phyloP scores from a whole-genome alignment of 2,888 invertebrate species.

The Antheraea yamamai region DNA sequence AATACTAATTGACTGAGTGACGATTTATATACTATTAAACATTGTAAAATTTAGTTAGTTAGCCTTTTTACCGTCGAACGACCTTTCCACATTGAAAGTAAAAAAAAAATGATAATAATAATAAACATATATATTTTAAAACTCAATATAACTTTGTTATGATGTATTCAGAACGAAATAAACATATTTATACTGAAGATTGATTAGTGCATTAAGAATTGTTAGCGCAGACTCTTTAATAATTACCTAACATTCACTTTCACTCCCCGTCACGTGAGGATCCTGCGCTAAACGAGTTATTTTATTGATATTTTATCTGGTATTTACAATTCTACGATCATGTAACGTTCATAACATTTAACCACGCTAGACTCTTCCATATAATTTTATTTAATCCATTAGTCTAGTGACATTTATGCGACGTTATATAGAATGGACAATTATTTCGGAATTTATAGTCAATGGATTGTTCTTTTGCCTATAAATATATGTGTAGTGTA shows the following conservation, averaged over 20 bases:
- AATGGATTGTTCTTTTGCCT: no score
- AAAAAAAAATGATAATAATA: no score
- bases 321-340: constrained; percentile 12
- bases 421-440: constrained; percentile 16
- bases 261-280: constrained; percentile 32
- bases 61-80: no score
- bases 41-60: no score
- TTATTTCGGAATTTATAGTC: not conserved
- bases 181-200: not conserved
- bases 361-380: not conserved
- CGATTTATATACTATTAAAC: no score
- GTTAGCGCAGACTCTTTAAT: constrained; percentile 20
- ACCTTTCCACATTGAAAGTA: no score
- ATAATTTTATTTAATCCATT: constrained; percentile 15
- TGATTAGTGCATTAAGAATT: constrained; percentile 23
- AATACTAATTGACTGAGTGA: no score
- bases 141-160: not conserved
- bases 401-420: constrained; percentile 17
- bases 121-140: no score
- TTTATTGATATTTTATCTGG: constrained; percentile 9
- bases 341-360: constrained; percentile 18
- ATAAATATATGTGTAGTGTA: no score
- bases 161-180: not conserved
- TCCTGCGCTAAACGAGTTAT: constrained; percentile 13
- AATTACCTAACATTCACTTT: constrained; percentile 35